A percentile compares a stretch with the other conserved stretches of the same genome.
These are phyloP conservation scores for Chaetops frenatus DNA, from an alignment of 2,113 vertebrate genomes.

Conservation along the genomic window DNA sequence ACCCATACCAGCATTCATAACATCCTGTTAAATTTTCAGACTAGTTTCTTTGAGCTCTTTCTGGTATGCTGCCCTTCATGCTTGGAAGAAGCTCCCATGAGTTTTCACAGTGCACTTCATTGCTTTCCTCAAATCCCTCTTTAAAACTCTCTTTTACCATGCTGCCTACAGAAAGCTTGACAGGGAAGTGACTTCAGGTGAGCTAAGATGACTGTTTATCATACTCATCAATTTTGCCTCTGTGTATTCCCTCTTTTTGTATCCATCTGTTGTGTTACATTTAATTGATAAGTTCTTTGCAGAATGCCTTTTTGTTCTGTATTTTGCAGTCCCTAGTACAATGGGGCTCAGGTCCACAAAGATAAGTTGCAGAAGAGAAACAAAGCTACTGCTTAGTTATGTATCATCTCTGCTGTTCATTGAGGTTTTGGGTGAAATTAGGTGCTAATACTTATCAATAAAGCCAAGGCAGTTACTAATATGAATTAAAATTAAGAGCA, in stretches of 20 bases:
- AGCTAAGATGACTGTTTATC: constrained; percentile 58
- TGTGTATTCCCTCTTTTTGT: constrained; percentile 43
- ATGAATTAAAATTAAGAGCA: background rate
- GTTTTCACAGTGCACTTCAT: constrained; percentile 51
- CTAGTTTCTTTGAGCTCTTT: constrained; percentile 41
- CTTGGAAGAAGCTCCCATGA: constrained; percentile 48
- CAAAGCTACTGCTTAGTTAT: constrained; percentile 6
- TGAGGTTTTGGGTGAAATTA: background rate
- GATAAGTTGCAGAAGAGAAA: background rate
- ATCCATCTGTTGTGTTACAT: constrained; percentile 36
- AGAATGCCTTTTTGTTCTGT: constrained; percentile 16
- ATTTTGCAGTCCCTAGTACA: constrained; percentile 9
- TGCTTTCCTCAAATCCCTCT: constrained; percentile 63
- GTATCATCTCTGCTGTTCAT: constrained; percentile 7
- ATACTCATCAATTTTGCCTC: constrained; percentile 40
- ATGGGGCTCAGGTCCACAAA: background rate
- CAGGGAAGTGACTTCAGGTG: constrained; percentile 64
- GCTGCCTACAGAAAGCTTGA: constrained; percentile 66
- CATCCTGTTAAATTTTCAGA: constrained; percentile 18
- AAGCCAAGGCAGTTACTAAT: background rate
- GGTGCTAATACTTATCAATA: background rate
- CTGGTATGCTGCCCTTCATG: constrained; percentile 21
- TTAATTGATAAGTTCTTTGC: constrained; percentile 2
- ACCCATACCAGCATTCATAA: constrained; percentile 5
- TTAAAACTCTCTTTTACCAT: constrained; percentile 68